These are phyloP conservation scores for Propsilocerus akamusi DNA, from an alignment of 1,140 invertebrate species.

Conservation along the genomic window DNA sequence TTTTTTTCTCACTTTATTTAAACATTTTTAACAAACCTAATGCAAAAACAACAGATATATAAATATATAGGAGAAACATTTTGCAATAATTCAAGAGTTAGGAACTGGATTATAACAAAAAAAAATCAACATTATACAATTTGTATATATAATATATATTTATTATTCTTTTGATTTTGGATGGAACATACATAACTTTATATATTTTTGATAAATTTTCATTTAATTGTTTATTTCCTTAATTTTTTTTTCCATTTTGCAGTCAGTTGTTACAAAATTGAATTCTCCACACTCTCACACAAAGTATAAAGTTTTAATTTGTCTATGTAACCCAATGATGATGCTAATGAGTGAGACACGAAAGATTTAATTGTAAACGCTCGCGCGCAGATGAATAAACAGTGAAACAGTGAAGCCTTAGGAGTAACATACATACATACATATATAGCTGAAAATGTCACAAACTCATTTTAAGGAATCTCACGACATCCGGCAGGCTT, in stretches of 20 bases:
- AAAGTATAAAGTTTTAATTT: not conserved
- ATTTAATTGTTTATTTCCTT: constrained; percentile 1
- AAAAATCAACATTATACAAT: not conserved
- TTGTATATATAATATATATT: not conserved
- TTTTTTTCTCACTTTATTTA: not conserved
- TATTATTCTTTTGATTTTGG: constrained; percentile 3
- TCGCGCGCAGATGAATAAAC: too few relatives aligned
- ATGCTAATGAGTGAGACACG: constrained; percentile 3
- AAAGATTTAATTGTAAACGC: not conserved
- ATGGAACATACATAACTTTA: not conserved
- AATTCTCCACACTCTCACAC: not conserved
- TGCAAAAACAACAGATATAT: not conserved
- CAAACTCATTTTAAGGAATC: too few relatives aligned
- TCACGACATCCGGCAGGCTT: too few relatives aligned
- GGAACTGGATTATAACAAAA: too few relatives aligned
- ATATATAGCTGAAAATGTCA: too few relatives aligned
- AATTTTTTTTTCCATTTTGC: not conserved
- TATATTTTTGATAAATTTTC: not conserved
- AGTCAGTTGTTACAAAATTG: constrained; percentile 4
- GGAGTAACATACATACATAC: too few relatives aligned
- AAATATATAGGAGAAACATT: not conserved
- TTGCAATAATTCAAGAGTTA: too few relatives aligned
- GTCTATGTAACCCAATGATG: too few relatives aligned
- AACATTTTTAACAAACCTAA: not conserved
- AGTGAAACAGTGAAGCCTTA: too few relatives aligned